Conservation (phyloP, 2,113 vertebrate genomes). For the Eulemur macaco region DNA sequence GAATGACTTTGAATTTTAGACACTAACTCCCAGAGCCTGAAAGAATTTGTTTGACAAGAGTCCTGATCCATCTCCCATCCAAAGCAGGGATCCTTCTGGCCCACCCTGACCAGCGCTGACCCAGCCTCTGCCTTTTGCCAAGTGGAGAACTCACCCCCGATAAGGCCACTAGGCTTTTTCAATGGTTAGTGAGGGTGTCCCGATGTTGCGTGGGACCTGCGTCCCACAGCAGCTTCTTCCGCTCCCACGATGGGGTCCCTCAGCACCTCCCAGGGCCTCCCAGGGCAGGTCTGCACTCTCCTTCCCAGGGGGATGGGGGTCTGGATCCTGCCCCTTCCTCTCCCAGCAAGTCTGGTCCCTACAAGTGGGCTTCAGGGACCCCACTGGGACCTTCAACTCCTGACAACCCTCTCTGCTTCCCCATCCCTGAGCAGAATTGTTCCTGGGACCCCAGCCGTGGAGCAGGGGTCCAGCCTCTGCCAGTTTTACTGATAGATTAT, state of each 20-base stretch:
- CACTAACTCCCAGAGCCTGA: not conserved
- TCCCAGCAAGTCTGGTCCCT: not conserved
- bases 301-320: not conserved
- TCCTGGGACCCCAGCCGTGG: not conserved
- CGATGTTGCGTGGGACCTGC: not conserved
- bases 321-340: not conserved
- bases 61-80: not conserved
- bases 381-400: not conserved
- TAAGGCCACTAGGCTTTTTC: not conserved
- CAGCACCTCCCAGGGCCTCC: not conserved
- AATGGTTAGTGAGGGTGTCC: not conserved
- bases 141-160: fast-evolving
- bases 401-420: not conserved
- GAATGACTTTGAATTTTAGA: not conserved
- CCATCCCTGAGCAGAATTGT: not conserved
- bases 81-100: no score
- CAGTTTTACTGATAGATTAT: not conserved
- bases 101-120: not conserved
- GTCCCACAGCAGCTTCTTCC: not conserved
- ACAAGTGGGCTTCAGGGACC: not conserved
- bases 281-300: not conserved
- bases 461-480: not conserved
- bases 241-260: not conserved
- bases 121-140: not conserved
- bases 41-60: not conserved